phyloP scores from a whole-genome alignment of 2,113 vertebrate genomes.

The Suncus etruscus region DNA sequence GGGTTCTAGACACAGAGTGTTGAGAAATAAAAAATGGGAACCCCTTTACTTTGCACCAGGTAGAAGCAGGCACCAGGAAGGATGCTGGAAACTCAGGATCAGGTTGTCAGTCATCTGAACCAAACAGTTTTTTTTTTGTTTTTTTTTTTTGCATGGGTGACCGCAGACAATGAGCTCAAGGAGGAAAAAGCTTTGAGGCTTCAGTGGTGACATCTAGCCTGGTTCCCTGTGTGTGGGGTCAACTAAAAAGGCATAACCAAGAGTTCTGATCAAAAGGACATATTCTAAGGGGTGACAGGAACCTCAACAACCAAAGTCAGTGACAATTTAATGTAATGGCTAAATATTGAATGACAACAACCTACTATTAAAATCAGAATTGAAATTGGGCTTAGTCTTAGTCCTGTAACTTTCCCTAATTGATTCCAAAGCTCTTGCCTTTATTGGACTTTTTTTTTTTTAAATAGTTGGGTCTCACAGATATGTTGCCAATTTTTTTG shows the following conservation, averaged over 20 bases:
- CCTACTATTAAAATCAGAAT: not conserved
- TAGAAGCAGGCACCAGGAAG: no score
- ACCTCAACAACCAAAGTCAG: not conserved
- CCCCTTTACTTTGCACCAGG: accelerated
- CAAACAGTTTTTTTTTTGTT: no score
- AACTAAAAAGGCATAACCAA: constrained; percentile 23
- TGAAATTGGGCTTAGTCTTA: no score
- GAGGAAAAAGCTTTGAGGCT: not conserved
- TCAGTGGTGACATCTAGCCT: no score
- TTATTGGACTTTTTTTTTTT: not conserved
- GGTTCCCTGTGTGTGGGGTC: not conserved
- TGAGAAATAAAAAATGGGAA: not conserved
- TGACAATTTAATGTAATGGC: not conserved
- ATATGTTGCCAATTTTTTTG: not conserved
- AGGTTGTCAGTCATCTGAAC: not conserved
- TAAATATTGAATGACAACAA: not conserved
- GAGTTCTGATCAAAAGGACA: not conserved
- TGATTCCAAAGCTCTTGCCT: not conserved
- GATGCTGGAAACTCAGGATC: not conserved
- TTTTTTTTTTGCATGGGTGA: not conserved
- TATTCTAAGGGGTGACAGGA: not conserved
- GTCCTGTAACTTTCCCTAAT: no score
- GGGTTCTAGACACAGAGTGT: not conserved
- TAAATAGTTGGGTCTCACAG: no score
- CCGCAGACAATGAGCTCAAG: not conserved